A percentile compares a stretch with the other conserved stretches of the same genome.
These are phyloP conservation scores for Neuroscelio doddi DNA, from an alignment of 2,888 invertebrate species.

Conservation along the genomic window DNA sequence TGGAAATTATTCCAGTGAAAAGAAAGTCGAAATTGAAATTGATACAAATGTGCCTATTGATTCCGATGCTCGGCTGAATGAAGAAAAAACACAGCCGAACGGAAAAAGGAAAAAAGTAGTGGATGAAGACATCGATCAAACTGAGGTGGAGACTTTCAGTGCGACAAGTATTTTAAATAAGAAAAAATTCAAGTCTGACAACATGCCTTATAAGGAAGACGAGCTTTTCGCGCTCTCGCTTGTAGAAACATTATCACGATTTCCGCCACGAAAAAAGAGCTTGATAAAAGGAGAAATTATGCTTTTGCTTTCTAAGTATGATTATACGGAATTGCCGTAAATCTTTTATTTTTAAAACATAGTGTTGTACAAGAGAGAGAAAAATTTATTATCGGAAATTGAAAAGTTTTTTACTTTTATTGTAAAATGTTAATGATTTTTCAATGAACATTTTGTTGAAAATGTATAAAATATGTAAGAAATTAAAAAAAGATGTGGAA, in stretches of 20 bases:
- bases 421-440: no score
- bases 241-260: conserved; percentile 25
- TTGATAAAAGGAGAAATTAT: conserved; percentile 32
- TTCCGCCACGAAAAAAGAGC: conserved; percentile 28
- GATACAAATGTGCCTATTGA: neutral
- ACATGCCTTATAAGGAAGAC: conserved; percentile 12
- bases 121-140: neutral
- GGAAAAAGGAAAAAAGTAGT: neutral
- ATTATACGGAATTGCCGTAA: conserved; percentile 19
- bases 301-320: conserved; percentile 24
- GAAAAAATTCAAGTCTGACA: neutral
- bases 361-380: no score
- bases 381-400: no score
- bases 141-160: neutral
- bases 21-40: neutral
- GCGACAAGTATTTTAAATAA: neutral
- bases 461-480: no score
- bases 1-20: neutral
- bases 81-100: neutral
- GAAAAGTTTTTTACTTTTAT: no score
- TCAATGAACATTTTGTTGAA: no score
- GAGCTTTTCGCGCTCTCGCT: conserved; percentile 20
- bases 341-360: no score
- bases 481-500: no score
- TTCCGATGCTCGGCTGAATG: neutral